Evolutionary conservation across 2,888 invertebrate genomes (phyloP), one percentile per base, ranked within the genome.

Genomic region (Bhutanitis thaidina): DNA sequence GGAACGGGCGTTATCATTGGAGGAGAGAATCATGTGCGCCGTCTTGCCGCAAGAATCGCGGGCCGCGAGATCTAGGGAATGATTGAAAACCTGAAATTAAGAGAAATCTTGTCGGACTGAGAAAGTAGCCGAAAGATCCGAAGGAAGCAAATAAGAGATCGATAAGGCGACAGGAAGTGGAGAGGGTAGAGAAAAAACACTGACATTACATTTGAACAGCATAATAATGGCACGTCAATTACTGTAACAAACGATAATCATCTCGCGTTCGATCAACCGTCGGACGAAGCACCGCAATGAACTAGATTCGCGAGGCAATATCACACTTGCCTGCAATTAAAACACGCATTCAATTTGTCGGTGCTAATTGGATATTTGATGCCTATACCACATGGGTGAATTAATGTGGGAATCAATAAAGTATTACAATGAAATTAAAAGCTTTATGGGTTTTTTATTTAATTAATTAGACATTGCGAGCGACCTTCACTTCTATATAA

Each of bases 81-180:
- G 38, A 39, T 39, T 39, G 20, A 30, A 39, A 32, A 46, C 14
- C 10, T 39, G 46, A 20, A 40, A 35, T 27, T 27, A 32, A 48
- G 40, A 35, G 40, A 47, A 47, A 47, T 14, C 27, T 29, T 7
- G 15, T 4, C 25, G 34, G 13, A 25, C 9, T 7, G 40, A 39
- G 46, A 47, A 32, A 40, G 40, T 47, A 12, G 14, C 34, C 15
- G 27, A n/a, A 13, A 13, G n/a, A 46, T 13, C 4, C 30, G n/a
- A 25, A 32, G 7, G 20, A 16, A 3, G 20, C 3, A 30, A 27
- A 27, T 27, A 8, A n/a, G 13, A 15, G 16, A 46, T 25, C 34
- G 34, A 47, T 47, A 14, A 34, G 35, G 25, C 34, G 16, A 35
- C 13, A 30, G 27, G 13, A 2, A 20, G n/a, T 5, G 5, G 2